Evolutionary conservation across 1,140 invertebrate genomes (phyloP).

Genomic region (Berghia stephanieae): DNA sequence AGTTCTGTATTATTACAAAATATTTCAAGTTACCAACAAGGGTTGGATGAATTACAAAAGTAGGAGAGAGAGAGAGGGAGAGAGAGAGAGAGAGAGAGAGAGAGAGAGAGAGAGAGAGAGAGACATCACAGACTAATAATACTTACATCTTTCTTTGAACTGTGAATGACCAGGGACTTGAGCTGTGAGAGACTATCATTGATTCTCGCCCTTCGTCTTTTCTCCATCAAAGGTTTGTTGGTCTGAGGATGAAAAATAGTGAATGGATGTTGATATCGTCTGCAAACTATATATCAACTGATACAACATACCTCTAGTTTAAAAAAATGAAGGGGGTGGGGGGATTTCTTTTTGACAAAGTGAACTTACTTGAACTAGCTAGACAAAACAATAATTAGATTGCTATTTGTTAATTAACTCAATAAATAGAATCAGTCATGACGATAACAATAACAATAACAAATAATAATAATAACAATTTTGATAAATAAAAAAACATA

Average conservation of each 20-base stretch:
- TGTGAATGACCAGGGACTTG: constrained; percentile 83
- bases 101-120: constrained; percentile 10
- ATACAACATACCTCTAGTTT: neutral
- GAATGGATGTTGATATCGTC: neutral
- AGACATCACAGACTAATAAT: neutral
- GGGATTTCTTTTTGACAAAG: too few species aligned
- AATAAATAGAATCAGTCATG: too few species aligned
- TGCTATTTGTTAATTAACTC: too few species aligned
- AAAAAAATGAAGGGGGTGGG: neutral
- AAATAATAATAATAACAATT: too few species aligned
- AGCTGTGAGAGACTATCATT: constrained; percentile 84
- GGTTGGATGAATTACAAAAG: neutral
- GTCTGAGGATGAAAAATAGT: constrained; percentile 73
- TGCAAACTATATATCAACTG: neutral
- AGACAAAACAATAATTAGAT: too few species aligned
- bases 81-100: constrained; percentile 26
- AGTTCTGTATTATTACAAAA: too few species aligned
- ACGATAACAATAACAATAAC: too few species aligned
- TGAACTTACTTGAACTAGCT: too few species aligned
- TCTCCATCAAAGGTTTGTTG: constrained; percentile 85
- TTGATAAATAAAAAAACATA: too few species aligned
- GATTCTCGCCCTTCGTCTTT: neutral
- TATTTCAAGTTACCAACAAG: too few species aligned
- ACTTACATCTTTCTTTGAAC: constrained; percentile 66
- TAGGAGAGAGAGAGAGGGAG: neutral